Base-by-base conservation (phyloP, 2,888 invertebrate genomes). In the Agrotis exclamationis region DNA sequence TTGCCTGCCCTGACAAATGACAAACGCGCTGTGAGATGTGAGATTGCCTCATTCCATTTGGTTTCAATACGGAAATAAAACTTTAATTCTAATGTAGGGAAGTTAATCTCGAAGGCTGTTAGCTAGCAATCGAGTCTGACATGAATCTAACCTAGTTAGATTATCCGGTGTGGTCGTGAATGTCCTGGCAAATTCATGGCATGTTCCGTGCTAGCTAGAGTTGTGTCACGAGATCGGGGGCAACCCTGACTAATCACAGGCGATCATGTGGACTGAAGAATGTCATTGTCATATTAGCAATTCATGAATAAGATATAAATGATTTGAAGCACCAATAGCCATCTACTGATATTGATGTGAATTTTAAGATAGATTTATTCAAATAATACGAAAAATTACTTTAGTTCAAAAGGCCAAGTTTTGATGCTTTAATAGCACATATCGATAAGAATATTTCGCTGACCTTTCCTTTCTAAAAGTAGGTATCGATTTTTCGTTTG, bases 41-140 rank as follows among this genome's bases (percentile, higher is more conserved):
- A 51, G 13, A 60, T 60, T 47, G 33, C 28, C 51, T 62, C 24
- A 59, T 54, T 59, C 14, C 44, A 45, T 60, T 47, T 16, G 13
- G 59, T 28, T 22, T 28, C 51, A 45, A 50, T 44, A 50, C 22
- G 57, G 50, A 58, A 51, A 58, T 58, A 28, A 9, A 11, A 47
- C 20, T 73, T 60, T 18, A 75, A 57, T 63, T 73, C 57, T 58
- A 39, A 47, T 48, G 6, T 72, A 16, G 24, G 22, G 14, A 54
- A 69, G 48, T 51, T 48, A 63, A 79, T 58, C 58, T 63, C 14
- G 20, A 56, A 45, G 24, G 1, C 50, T 50, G 56, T 48, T 16
- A n/a, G 53, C 57, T 39, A 64, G 53, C 18, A 60, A 78, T 80
- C 59, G 28, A 60, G 44, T 16, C n/a, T 33, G 65, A 70, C 77